These are phyloP conservation scores for Amblyjoppa fuscipennis DNA, from an alignment of 2,888 invertebrate species.

Conservation along the genomic window DNA sequence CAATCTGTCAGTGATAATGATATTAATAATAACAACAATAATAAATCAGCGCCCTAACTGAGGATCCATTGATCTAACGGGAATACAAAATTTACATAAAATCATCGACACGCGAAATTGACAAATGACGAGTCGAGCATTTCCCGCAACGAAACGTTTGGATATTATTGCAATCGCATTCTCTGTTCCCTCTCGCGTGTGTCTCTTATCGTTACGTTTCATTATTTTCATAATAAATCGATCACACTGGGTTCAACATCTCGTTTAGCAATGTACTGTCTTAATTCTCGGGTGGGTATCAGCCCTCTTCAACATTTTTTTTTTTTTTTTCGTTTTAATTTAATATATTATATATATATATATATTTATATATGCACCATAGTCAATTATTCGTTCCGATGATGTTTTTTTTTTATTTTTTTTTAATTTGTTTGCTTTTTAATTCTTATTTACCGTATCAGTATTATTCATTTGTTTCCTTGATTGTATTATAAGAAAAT, in stretches of 20 bases:
- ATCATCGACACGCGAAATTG: constrained; percentile 46
- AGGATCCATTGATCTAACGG: constrained; percentile 34
- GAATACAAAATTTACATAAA: constrained; percentile 54
- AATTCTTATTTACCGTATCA: constrained; percentile 72
- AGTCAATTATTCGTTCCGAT: constrained; percentile 59
- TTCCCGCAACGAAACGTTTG: constrained; percentile 24
- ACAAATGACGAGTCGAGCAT: constrained; percentile 41
- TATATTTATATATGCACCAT: constrained; percentile 46
- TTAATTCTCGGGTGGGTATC: constrained; percentile 68
- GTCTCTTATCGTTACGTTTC: constrained; percentile 58
- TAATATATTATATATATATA: constrained; percentile 49
- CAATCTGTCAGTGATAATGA: not conserved
- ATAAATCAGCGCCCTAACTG: constrained; percentile 26
- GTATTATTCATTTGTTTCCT: constrained; percentile 69
- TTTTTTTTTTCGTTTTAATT: constrained; percentile 27
- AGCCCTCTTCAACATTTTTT: constrained; percentile 58
- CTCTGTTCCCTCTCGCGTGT: constrained; percentile 33
- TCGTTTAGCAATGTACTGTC: constrained; percentile 69
- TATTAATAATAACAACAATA: constrained; percentile 52
- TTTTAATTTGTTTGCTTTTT: constrained; percentile 49
- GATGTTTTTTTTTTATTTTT: constrained; percentile 59
- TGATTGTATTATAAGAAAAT: constrained; percentile 77
- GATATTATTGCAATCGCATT: constrained; percentile 21
- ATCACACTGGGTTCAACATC: constrained; percentile 74
- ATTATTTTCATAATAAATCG: constrained; percentile 67